These are phyloP conservation scores for Elephas maximus DNA, from an alignment of 2,113 vertebrate genomes.

Conservation along the genomic window DNA sequence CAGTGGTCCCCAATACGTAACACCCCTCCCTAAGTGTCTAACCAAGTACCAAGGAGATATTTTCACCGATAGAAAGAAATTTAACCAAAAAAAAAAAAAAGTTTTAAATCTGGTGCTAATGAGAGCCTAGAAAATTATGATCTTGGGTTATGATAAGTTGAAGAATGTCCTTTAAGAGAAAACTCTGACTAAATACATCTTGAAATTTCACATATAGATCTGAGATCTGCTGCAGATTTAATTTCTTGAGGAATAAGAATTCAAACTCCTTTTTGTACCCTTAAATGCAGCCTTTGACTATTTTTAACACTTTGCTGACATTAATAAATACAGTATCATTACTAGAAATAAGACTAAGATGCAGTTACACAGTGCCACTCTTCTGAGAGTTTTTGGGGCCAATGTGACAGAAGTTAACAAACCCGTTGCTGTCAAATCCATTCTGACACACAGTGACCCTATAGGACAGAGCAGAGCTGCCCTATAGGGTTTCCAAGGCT, in stretches of 20 bases:
- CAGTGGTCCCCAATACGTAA: not conserved
- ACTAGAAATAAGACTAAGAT: slow-evolving; percentile 83
- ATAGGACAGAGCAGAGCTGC: too few species aligned
- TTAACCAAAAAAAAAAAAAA: slow-evolving; percentile 34
- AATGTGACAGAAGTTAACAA: slow-evolving; percentile 71
- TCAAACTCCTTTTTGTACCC: slow-evolving; percentile 85
- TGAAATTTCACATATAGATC: slow-evolving; percentile 79
- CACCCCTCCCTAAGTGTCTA: not conserved
- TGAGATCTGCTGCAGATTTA: slow-evolving; percentile 81
- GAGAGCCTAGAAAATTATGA: slow-evolving; percentile 82
- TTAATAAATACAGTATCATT: slow-evolving; percentile 86
- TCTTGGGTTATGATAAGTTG: slow-evolving; percentile 76
- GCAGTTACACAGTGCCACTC: slow-evolving; percentile 77
- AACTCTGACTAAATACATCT: slow-evolving; percentile 85
- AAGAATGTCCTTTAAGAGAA: slow-evolving; percentile 80
- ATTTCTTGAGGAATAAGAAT: slow-evolving; percentile 84
- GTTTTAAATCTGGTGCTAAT: slow-evolving; percentile 75
- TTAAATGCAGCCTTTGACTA: slow-evolving; percentile 84
- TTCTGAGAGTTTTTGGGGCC: slow-evolving; percentile 83
- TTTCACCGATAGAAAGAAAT: slow-evolving; percentile 47
- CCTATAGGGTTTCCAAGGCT: too few species aligned
- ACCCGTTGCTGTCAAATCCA: too few species aligned
- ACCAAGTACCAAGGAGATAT: not conserved
- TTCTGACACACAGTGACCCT: too few species aligned
- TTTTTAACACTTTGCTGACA: slow-evolving; percentile 83